phyloP scores from a whole-genome alignment of 2,113 vertebrate species.

The Clinocottus analis region DNA sequence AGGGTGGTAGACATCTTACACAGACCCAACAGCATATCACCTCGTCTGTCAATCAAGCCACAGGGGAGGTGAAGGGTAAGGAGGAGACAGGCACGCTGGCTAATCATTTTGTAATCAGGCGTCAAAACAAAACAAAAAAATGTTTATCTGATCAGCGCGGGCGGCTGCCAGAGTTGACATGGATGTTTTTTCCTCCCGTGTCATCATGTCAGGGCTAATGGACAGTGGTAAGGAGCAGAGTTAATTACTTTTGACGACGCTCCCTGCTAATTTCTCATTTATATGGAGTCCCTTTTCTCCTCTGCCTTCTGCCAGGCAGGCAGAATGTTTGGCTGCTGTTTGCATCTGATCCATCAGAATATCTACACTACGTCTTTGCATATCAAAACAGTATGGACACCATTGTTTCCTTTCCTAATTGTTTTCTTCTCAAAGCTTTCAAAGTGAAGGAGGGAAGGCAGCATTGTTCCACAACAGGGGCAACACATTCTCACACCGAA shows the following conservation, averaged over 20 bases:
- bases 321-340: constrained; percentile 81
- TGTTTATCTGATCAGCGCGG: constrained; percentile 95
- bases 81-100: constrained; percentile 80
- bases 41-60: constrained; percentile 78
- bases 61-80: constrained; percentile 78
- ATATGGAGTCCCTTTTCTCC: constrained; percentile 89
- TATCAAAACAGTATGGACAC: constrained; percentile 80
- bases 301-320: constrained; percentile 86
- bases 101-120: constrained; percentile 94
- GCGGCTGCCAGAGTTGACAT: constrained; percentile 92
- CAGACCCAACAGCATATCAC: constrained; percentile 69
- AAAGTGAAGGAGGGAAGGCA: constrained; percentile 16
- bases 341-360: constrained; percentile 76
- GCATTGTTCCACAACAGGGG: background rate
- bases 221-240: constrained; percentile 88
- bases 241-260: constrained; percentile 98
- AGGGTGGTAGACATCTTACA: constrained; percentile 66
- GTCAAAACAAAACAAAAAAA: constrained; percentile 86
- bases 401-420: constrained; percentile 66
- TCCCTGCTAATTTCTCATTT: constrained; percentile 95
- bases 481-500: background rate
- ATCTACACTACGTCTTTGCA: constrained; percentile 83
- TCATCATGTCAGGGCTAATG: constrained; percentile 94
- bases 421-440: constrained; percentile 30
- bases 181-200: constrained; percentile 87